A percentile compares a stretch with the other conserved stretches of the same genome.
These are phyloP conservation scores for Hydrozoanthus tunicans DNA, from an alignment of 64 coral and sea anemone genomes.

Conservation along the genomic window DNA sequence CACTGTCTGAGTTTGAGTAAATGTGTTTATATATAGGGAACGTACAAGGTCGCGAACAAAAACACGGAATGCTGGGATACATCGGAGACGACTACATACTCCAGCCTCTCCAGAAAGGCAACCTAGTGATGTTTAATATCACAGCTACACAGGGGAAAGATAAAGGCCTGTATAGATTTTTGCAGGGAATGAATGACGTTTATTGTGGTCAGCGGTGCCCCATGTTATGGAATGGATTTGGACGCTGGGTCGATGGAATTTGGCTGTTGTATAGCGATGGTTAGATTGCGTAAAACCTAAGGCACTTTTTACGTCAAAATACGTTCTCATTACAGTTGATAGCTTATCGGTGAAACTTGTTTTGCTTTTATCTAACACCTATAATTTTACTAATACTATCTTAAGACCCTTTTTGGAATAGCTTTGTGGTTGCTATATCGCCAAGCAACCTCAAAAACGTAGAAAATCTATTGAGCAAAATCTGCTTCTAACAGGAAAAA, in stretches of 20 bases:
- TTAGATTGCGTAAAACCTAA: neutral
- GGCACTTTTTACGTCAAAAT: no score
- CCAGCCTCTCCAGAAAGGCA: constrained; percentile 43
- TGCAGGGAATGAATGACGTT: neutral
- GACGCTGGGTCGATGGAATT: constrained; percentile 52
- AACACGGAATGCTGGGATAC: constrained; percentile 56
- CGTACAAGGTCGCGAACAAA: constrained; percentile 60
- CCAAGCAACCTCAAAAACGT: no score
- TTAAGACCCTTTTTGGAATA: no score
- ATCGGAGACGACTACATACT: constrained; percentile 58
- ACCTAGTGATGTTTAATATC: constrained; percentile 16
- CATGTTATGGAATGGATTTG: constrained; percentile 63
- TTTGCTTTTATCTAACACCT: neutral
- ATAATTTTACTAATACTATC: no score
- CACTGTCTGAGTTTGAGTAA: neutral
- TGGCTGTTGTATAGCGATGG: constrained; percentile 52
- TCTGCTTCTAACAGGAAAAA: no score
- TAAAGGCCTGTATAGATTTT: constrained; percentile 17
- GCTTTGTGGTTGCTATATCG: no score
- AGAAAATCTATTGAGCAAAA: no score
- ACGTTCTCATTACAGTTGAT: no score
- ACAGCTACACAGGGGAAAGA: neutral
- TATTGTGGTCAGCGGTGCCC: constrained; percentile 41
- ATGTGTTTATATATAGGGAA: constrained; percentile 21
- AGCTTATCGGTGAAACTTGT: neutral